These are phyloP conservation scores for Limnephilus auricula DNA, from an alignment of 2,888 invertebrate genomes.

Conservation along the genomic window DNA sequence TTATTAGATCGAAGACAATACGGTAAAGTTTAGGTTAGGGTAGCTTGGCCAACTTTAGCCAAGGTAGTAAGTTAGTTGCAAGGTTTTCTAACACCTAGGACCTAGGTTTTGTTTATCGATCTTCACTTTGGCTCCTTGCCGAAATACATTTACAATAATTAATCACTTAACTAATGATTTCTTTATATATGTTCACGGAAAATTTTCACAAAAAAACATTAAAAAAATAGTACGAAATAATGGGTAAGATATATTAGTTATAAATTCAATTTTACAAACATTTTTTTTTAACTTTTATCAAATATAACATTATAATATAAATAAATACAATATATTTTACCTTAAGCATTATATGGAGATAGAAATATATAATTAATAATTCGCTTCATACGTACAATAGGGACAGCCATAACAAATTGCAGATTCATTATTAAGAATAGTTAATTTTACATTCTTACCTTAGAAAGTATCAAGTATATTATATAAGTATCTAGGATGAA, in stretches of 20 bases:
- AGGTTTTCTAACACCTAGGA: background rate
- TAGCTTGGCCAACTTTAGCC: background rate
- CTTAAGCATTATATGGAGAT: background rate
- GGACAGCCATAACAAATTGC: slow-evolving; percentile 25
- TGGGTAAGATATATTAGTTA: background rate
- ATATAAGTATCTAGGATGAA: slow-evolving; percentile 16
- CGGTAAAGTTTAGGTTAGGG: background rate
- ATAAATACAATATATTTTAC: background rate
- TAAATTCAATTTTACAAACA: background rate
- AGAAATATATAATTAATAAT: background rate
- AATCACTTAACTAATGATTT: background rate
- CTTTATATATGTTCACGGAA: background rate
- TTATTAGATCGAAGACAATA: slow-evolving; percentile 31
- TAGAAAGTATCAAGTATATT: too few species aligned
- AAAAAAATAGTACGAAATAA: background rate
- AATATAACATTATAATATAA: slow-evolving; percentile 5
- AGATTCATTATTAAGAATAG: slow-evolving; percentile 20
- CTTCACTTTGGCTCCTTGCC: background rate
- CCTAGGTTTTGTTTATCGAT: background rate
- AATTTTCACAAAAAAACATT: background rate
- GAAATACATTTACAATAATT: background rate
- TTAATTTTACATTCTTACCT: slow-evolving; percentile 22
- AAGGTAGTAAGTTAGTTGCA: background rate
- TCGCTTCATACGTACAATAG: background rate
- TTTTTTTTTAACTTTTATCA: background rate